Evolutionary conservation across 2,888 invertebrate genomes (phyloP).

Genomic region (Protodeltote pygarga): DNA sequence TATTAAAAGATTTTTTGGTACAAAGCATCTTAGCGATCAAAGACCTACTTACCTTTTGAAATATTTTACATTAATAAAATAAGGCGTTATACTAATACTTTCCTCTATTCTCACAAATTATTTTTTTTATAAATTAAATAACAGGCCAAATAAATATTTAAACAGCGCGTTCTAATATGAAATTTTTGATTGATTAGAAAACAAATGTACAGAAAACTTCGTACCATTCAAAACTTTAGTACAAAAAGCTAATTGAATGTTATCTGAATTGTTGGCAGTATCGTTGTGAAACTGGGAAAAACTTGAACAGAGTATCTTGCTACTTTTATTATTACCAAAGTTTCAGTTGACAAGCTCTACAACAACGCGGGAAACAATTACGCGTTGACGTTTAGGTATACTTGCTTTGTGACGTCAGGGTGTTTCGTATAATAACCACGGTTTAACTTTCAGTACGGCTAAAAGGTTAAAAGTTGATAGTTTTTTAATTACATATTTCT

Average conservation of each 20-base stretch:
- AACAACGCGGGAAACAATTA: constrained; percentile 59
- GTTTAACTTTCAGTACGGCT: no score
- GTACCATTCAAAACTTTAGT: constrained; percentile 44
- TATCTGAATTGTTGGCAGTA: constrained; percentile 66
- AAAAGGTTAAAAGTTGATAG: no score
- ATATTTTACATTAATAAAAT: no score
- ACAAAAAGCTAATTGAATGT: constrained; percentile 72
- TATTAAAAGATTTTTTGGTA: no score
- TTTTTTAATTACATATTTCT: no score
- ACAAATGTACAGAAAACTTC: constrained; percentile 23
- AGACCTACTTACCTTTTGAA: no score
- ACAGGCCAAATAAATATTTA: no score
- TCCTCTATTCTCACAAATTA: no score
- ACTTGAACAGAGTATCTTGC: constrained; percentile 60
- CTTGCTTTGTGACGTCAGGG: constrained; percentile 2
- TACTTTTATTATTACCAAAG: constrained; percentile 74
- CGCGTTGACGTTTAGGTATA: constrained; percentile 53
- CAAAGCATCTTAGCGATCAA: no score
- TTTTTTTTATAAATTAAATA: no score
- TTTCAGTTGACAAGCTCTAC: constrained; percentile 61
- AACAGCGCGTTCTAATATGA: no score
- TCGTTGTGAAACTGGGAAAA: constrained; percentile 57
- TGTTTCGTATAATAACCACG: not conserved
- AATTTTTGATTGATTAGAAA: constrained; percentile 39
- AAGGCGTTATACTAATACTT: no score